Evolutionary conservation across 2,888 invertebrate genomes (phyloP).

Genomic region (Cataglyphis cursor): DNA sequence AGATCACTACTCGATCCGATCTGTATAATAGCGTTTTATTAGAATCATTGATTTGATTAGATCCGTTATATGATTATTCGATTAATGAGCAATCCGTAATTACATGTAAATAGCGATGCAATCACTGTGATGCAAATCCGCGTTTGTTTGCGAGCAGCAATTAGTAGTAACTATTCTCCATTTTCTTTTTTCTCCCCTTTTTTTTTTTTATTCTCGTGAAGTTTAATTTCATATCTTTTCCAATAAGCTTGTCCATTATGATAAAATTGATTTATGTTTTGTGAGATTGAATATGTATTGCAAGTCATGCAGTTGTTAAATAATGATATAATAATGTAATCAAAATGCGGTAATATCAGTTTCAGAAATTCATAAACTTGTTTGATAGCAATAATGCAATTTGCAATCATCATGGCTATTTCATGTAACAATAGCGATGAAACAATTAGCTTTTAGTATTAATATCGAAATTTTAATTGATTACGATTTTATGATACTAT

Average conservation of each 20-base stretch:
- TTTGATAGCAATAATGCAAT: background rate
- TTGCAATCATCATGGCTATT: background rate
- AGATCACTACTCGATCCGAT: background rate
- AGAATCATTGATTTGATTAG: constrained; percentile 34
- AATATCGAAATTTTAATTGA: background rate
- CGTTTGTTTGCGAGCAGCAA: background rate
- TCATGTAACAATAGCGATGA: background rate
- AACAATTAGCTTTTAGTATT: constrained; percentile 6
- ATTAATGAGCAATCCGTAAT: constrained; percentile 38
- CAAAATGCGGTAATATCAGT: background rate
- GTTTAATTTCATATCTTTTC: background rate
- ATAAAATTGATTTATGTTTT: background rate
- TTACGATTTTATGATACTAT: background rate
- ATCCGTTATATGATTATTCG: background rate
- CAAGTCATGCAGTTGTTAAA: background rate
- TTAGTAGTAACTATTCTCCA: background rate
- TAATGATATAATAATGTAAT: constrained; percentile 5
- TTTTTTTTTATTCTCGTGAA: background rate
- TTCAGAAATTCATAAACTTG: constrained; percentile 10
- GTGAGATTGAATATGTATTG: background rate
- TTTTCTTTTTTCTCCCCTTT: too few relatives aligned
- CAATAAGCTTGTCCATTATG: background rate
- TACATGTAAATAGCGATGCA: constrained; percentile 23
- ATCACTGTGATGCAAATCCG: background rate
- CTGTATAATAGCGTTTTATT: constrained; percentile 16